phyloP scores from a whole-genome alignment of 2,888 invertebrate genomes.

The Ptychoptera albimana region DNA sequence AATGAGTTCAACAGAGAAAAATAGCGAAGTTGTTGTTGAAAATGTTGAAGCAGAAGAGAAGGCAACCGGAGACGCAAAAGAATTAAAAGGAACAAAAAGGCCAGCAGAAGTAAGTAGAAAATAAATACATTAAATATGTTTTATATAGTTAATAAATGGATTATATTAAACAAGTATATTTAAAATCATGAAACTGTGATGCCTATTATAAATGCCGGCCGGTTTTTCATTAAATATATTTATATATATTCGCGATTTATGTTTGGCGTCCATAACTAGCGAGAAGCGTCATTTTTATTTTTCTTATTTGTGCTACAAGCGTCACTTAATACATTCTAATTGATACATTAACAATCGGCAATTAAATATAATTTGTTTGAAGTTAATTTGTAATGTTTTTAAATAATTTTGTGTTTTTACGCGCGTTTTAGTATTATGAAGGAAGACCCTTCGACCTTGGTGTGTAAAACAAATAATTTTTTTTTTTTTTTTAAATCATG shows the following conservation, averaged over 20 bases:
- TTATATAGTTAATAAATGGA: neutral
- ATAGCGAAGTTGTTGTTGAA: constrained; percentile 57
- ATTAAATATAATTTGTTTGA: no score
- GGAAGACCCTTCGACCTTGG: constrained; percentile 5
- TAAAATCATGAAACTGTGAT: neutral
- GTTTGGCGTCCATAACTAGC: constrained; percentile 1
- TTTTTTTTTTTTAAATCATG: constrained; percentile 1
- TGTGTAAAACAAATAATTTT: neutral
- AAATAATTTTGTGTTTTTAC: constrained; percentile 2
- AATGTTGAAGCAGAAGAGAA: constrained; percentile 47
- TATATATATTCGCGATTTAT: neutral
- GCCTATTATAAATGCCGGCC: constrained; percentile 1
- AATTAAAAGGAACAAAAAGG: constrained; percentile 65
- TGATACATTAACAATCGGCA: no score
- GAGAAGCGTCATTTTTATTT: neutral
- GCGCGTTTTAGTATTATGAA: constrained; percentile 1
- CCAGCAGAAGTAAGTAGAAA: constrained; percentile 56
- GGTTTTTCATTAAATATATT: neutral
- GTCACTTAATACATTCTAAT: no score
- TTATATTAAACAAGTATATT: neutral
- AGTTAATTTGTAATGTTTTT: neutral
- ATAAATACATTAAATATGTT: neutral
- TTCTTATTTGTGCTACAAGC: no score
- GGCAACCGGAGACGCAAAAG: constrained; percentile 41
- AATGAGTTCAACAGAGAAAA: constrained; percentile 70